These are phyloP conservation scores for Acanthurus tractus DNA, from an alignment of 2,797 vertebrate genomes.

Conservation along the genomic window DNA sequence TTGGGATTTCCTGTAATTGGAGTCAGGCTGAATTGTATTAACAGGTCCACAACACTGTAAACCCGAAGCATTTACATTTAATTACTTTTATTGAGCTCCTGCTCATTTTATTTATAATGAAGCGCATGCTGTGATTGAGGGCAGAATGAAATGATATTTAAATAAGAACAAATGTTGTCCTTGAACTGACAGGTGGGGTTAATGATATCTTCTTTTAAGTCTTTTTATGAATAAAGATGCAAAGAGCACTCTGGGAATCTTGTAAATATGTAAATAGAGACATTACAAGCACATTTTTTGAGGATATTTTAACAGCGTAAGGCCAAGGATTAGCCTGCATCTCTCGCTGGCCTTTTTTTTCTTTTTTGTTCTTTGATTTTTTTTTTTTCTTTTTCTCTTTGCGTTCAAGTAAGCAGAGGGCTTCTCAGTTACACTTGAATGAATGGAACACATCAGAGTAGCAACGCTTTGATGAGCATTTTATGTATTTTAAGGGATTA, in stretches of 20 bases:
- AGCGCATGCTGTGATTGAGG: constrained; percentile 90
- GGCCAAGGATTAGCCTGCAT: constrained; percentile 65
- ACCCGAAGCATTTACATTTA: constrained; percentile 93
- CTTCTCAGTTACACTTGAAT: constrained; percentile 61
- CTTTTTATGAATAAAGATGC: constrained; percentile 71
- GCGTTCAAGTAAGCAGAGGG: constrained; percentile 47
- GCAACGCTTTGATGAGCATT: constrained; percentile 61
- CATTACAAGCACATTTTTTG: constrained; percentile 75
- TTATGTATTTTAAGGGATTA: constrained; percentile 66
- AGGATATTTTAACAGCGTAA: constrained; percentile 71
- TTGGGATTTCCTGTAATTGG: constrained; percentile 91
- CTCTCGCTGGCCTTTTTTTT: constrained; percentile 17
- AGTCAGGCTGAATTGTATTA: constrained; percentile 90
- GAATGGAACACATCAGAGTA: constrained; percentile 62
- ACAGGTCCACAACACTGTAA: constrained; percentile 90
- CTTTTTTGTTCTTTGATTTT: constrained; percentile 59
- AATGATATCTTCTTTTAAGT: constrained; percentile 57
- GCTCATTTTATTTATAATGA: constrained; percentile 91
- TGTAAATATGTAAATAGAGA: constrained; percentile 82
- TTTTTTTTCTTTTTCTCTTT: constrained; percentile 36
- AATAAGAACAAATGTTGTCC: constrained; percentile 91
- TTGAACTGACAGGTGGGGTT: constrained; percentile 86
- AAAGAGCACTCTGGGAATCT: constrained; percentile 78
- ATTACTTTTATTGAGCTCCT: constrained; percentile 93
- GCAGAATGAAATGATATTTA: constrained; percentile 92